phyloP scores from a whole-genome alignment of 2,113 vertebrate genomes.

The Melanotaenia duboulayi region DNA sequence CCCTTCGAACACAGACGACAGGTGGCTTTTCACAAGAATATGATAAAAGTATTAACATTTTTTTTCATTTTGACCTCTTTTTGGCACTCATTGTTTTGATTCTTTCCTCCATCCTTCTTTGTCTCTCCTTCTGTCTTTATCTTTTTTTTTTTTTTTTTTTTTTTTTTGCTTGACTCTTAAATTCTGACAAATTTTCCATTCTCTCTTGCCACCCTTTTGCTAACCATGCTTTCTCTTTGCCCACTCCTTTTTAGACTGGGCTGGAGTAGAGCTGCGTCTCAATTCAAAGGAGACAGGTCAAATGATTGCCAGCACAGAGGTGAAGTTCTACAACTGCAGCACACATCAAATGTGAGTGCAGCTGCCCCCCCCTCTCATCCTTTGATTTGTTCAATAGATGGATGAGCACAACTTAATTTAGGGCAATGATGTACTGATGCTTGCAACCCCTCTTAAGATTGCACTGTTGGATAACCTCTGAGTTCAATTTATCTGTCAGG shows the following conservation, averaged over 20 bases:
- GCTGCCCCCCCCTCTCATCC: not conserved
- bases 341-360: constrained; percentile 92
- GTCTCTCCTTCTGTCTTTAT: not conserved
- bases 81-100: constrained; percentile 32
- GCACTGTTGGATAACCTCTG: constrained; percentile 67
- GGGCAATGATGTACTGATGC: constrained; percentile 68
- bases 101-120: constrained; percentile 20
- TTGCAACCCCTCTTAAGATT: constrained; percentile 64
- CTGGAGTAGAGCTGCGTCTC: constrained; percentile 89
- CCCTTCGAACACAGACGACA: constrained; percentile 57
- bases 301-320: constrained; percentile 94
- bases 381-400: constrained; percentile 65
- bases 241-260: constrained; percentile 87
- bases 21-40: constrained; percentile 64
- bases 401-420: constrained; percentile 62
- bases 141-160: too few species aligned
- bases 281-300: constrained; percentile 92
- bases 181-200: constrained; percentile 6
- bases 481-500: constrained; percentile 71
- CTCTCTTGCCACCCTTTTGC: not conserved
- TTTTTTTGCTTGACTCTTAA: constrained; percentile 1
- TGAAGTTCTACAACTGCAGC: constrained; percentile 99
- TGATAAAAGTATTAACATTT: constrained; percentile 67
- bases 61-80: constrained; percentile 51
- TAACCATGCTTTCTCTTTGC: not conserved